phyloP scores from a whole-genome alignment of 92 coral and sea anemone genomes.

The Siderastrea radians region DNA sequence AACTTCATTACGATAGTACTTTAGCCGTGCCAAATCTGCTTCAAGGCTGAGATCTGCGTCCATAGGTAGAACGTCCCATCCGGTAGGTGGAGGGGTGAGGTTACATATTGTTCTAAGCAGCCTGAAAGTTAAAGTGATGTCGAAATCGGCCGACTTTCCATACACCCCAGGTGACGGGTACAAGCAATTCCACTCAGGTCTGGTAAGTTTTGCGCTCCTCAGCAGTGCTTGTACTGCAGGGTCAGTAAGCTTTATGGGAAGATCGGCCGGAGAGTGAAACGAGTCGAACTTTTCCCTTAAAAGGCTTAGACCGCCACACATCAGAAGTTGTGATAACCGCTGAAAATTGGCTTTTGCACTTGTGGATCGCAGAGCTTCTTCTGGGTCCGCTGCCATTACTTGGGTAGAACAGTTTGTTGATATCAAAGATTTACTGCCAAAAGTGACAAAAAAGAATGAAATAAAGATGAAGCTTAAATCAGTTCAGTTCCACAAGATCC shows the following conservation, averaged over 20 bases:
- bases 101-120: too few species aligned
- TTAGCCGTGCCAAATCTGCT: too few species aligned
- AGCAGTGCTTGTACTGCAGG: conserved; percentile 6
- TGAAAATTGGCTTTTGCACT: conserved; percentile 45
- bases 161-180: too few species aligned
- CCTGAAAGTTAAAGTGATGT: too few species aligned
- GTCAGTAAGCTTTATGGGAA: conserved; percentile 18
- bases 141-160: too few species aligned
- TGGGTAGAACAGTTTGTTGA: background rate
- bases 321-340: conserved; percentile 47
- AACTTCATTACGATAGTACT: too few species aligned
- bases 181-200: conserved; percentile 3
- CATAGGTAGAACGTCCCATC: too few species aligned
- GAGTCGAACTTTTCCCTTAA: conserved; percentile 53
- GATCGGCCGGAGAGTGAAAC: conserved; percentile 36
- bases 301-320: conserved; percentile 51
- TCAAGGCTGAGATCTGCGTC: too few species aligned
- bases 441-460: too few species aligned
- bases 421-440: background rate
- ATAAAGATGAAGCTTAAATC: too few species aligned
- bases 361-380: conserved; percentile 33
- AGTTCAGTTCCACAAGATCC: too few species aligned
- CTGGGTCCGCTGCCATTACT: conserved; percentile 4
- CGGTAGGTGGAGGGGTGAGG: too few species aligned
- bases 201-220: conserved; percentile 19